Base-by-base conservation (phyloP, 2,113 vertebrate species). In the Cyprinodon brontotheroides region DNA sequence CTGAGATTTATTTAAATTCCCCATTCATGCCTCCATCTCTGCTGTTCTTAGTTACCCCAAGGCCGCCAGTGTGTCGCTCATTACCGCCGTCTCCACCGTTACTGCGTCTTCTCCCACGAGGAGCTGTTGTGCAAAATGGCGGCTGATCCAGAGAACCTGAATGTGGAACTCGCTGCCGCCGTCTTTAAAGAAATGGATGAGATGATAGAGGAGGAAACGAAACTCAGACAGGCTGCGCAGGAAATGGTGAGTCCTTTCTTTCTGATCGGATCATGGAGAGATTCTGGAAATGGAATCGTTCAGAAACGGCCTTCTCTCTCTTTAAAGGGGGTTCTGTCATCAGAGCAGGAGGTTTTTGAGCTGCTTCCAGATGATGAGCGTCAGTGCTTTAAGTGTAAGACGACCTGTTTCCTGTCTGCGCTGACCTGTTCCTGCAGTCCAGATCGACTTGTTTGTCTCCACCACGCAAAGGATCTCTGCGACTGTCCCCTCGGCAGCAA, bases 121-220 rank as follows among this genome's bases (percentile, higher is more conserved):
- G 98, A 99, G 81, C 94, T 99, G 15, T 94, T 99, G 83, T 99
- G 98, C 92, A 99, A 99, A 92, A 99, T 99, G 98, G 97, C 97
- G 0, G 95, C 98, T 1, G 97, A 99, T 80, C 97, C 98, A 0
- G 98, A 99, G 78, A 96, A 96, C 84, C 88, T 99, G 39, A 97
- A 99, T 2, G 98, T 99, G 40, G 98, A 98, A n/a, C 91, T 99
- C 81, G 98, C 98, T 13, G 97, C 97, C 2, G 93, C 96, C 20
- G 97, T 99, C 14, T 96, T 94, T 81, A 97, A 96, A 83, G 97
- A 99, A 89, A 95, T 99, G 93, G 95, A 94, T 8, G 92, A 96
- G 0, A 93, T 97, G 96, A 96, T 97, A 84, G 96, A 97, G 75
- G 97, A 98, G 72, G 97, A 99, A 90, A 95, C 94, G 1, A 92